A percentile compares a stretch with the other conserved stretches of the same genome.
phyloP scores from a whole-genome alignment of 2,797 vertebrate genomes.

The Anomalospiza imberbis region DNA sequence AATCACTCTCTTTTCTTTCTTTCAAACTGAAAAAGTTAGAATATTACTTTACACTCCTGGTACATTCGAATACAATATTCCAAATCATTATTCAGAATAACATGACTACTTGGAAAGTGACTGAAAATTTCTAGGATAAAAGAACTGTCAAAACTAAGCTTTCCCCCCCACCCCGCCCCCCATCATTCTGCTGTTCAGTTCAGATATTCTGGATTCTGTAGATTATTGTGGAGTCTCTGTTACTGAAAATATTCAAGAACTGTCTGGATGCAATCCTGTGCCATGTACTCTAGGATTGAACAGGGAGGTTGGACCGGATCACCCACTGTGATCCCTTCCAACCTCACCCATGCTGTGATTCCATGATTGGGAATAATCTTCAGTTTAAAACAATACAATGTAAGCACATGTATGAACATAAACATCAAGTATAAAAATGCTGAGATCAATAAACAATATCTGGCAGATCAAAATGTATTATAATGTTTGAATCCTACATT shows the following conservation, averaged over 20 bases:
- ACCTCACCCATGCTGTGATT: neutral
- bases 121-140: neutral
- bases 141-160: neutral
- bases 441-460: neutral
- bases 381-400: neutral
- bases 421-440: neutral
- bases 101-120: neutral
- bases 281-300: neutral
- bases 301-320: neutral
- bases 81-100: neutral
- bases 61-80: rapidly evolving
- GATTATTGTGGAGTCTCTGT: neutral
- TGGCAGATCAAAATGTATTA: neutral
- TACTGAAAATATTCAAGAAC: neutral
- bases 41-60: neutral
- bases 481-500: neutral
- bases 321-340: neutral
- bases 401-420: neutral
- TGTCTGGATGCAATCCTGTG: neutral
- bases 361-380: neutral
- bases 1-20: neutral
- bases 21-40: neutral
- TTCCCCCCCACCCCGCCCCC: too few relatives aligned
- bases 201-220: neutral
- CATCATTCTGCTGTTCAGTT: neutral